These are phyloP conservation scores for Entelurus aequoreus DNA, from an alignment of 2,113 vertebrate genomes.

Conservation along the genomic window DNA sequence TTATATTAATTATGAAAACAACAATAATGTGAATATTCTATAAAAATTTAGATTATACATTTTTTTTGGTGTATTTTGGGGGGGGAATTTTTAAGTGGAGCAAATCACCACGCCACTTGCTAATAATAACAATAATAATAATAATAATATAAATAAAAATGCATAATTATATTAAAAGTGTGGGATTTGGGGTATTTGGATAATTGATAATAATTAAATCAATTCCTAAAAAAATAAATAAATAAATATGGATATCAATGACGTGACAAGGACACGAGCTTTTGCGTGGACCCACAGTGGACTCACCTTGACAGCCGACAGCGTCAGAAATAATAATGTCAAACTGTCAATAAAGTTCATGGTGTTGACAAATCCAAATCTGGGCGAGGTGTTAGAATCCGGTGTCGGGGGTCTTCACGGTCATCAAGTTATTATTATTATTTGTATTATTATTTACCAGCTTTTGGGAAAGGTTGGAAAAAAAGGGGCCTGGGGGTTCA, in stretches of 20 bases:
- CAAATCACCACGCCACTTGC: too few relatives aligned
- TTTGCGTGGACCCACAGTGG: slow-evolving; percentile 7
- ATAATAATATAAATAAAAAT: too few relatives aligned
- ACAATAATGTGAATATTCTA: too few relatives aligned
- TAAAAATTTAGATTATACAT: too few relatives aligned
- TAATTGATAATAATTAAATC: too few relatives aligned
- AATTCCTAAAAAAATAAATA: background rate
- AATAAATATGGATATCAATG: background rate
- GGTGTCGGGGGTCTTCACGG: slow-evolving; percentile 36
- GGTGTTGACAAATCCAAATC: slow-evolving; percentile 67
- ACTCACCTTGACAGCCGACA: slow-evolving; percentile 80
- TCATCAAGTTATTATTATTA: background rate
- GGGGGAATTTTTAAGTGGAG: too few relatives aligned
- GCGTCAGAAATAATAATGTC: slow-evolving; percentile 76
- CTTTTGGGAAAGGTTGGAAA: slow-evolving; percentile 47
- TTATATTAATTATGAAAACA: too few relatives aligned
- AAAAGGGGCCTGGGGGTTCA: slow-evolving; percentile 7
- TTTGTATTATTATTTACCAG: slow-evolving; percentile 33
- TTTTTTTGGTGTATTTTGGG: too few relatives aligned
- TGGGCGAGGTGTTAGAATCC: slow-evolving; percentile 62
- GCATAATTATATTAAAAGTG: too few relatives aligned
- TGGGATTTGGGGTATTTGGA: too few relatives aligned
- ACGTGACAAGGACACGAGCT: background rate
- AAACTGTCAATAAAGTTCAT: slow-evolving; percentile 81
- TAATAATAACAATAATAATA: too few relatives aligned